Evolutionary conservation across 2,888 invertebrate genomes (phyloP), one percentile per base, ranked within the genome.

Genomic region (Metalampra italica): DNA sequence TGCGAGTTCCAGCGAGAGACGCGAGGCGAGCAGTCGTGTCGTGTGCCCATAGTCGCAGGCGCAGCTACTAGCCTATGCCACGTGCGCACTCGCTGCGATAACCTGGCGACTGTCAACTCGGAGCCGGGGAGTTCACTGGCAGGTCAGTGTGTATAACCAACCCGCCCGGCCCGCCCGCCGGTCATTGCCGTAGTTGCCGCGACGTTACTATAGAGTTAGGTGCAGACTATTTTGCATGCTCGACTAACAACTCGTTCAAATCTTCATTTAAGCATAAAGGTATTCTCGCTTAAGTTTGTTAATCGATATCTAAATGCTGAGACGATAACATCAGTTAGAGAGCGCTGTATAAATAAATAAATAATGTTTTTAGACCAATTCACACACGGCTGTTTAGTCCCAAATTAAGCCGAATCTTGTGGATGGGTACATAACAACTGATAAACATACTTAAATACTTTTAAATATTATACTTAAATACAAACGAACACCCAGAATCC

Each of bases 81-180:
- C 8, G 9, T 1, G 39, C 14, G 9, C 9, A 36, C 36, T 36
- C 36, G 36, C 36, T 36, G 55, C 51, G 45, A 52, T 12, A 49
- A 64, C 59, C 36, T 36, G 55, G 59, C 56, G 67, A 63, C 59
- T 66, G 62, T 59, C 55, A 64, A 68, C 61, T 60, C 56, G 65
- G 75, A 73, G 75, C 77, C 71, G 68, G 66, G 67, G 70, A 70
- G 80, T 73, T 83, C 82, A 80, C 69, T 71, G 71, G 64, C 73
- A 70, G 66, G 60, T 56, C 51, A 57, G 43, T 43, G 58, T 61
- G 58, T 61, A 64, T 61, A 63, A 57, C 53, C 59, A 60, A 57
- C 64, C 58, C 11, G n/a, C n/a, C n/a, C n/a, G n/a, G n/a, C n/a
- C n/a, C n/a, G n/a, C n/a, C n/a, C n/a, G 29, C 9, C 64, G 76